Percentiles rank a stretch among this genome's conserved stretches.
phyloP scores from a whole-genome alignment of 1,140 invertebrate species.

The Drosophila grimshawi region DNA sequence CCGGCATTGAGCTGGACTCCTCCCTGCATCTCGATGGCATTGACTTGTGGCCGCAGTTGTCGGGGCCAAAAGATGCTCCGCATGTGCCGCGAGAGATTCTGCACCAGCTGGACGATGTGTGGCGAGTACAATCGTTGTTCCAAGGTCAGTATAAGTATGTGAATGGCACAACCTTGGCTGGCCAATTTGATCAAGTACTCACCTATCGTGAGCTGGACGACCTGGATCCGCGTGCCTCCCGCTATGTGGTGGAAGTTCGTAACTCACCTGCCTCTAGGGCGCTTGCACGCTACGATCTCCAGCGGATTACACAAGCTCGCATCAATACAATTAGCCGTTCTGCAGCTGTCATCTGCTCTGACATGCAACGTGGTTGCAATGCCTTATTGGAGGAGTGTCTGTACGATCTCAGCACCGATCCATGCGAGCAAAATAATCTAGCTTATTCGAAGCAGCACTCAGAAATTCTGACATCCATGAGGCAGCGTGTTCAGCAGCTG shows the following conservation, averaged over 20 bases:
- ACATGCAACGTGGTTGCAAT: slow-evolving; percentile 71
- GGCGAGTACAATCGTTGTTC: slow-evolving; percentile 87
- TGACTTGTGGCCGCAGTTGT: slow-evolving; percentile 89
- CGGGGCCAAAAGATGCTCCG: slow-evolving; percentile 60
- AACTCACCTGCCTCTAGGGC: slow-evolving; percentile 82
- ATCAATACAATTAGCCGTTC: slow-evolving; percentile 83
- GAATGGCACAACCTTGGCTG: slow-evolving; percentile 86
- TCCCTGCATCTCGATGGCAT: slow-evolving; percentile 87
- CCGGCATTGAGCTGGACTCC: slow-evolving; percentile 58
- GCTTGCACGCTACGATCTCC: slow-evolving; percentile 47
- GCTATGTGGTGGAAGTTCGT: slow-evolving; percentile 85
- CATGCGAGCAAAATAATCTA: slow-evolving; percentile 91
- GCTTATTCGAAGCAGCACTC: slow-evolving; percentile 74
- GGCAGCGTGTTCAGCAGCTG: slow-evolving; percentile 38
- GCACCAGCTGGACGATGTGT: slow-evolving; percentile 90
- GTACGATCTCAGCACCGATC: slow-evolving; percentile 90
- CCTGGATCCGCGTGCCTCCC: slow-evolving; percentile 66
- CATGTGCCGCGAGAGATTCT: slow-evolving; percentile 87
- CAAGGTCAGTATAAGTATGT: slow-evolving; percentile 91
- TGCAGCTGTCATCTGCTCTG: slow-evolving; percentile 84
- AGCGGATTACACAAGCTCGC: slow-evolving; percentile 49
- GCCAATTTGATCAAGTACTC: slow-evolving; percentile 85
- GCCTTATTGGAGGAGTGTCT: slow-evolving; percentile 87
- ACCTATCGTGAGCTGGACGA: slow-evolving; percentile 55
- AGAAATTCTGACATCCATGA: slow-evolving; percentile 46